phyloP scores from a whole-genome alignment of 1,140 invertebrate genomes.

The Tribolium madens region DNA sequence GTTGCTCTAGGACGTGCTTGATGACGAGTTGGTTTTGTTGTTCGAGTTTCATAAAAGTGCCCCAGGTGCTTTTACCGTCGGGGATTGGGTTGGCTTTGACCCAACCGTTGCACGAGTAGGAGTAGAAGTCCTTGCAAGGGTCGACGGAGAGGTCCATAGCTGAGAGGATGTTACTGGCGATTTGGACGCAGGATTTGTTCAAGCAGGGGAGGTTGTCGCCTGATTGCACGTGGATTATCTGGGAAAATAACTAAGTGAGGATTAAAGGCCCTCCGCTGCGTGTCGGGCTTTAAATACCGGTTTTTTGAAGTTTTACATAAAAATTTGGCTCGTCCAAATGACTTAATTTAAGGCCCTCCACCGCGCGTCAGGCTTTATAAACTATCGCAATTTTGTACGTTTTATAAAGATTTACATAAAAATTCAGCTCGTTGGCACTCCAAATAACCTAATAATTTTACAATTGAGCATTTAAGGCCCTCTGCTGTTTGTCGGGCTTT shows the following conservation, averaged over 20 bases:
- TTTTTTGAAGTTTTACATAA: too few species aligned
- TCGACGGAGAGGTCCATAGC: constrained; percentile 84
- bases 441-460: too few species aligned
- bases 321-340: too few species aligned
- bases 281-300: too few species aligned
- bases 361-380: too few species aligned
- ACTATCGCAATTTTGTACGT: too few species aligned
- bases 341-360: too few species aligned
- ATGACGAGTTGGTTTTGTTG: constrained; percentile 94
- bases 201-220: constrained; percentile 73
- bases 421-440: too few species aligned
- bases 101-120: constrained; percentile 95
- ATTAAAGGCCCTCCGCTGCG: too few species aligned
- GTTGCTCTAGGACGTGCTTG: constrained; percentile 84
- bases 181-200: constrained; percentile 86
- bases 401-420: too few species aligned
- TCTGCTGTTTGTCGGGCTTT: too few species aligned
- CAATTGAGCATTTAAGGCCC: too few species aligned
- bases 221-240: constrained; percentile 58
- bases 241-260: constrained; percentile 53
- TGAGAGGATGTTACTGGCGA: constrained; percentile 85
- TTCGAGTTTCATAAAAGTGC: constrained; percentile 94
- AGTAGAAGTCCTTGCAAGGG: constrained; percentile 96
- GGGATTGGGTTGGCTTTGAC: constrained; percentile 92
- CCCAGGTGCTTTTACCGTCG: constrained; percentile 92